These are phyloP conservation scores for Chrysogorgia sp. DNA, from an alignment of 92 coral and sea anemone species.

Conservation along the genomic window DNA sequence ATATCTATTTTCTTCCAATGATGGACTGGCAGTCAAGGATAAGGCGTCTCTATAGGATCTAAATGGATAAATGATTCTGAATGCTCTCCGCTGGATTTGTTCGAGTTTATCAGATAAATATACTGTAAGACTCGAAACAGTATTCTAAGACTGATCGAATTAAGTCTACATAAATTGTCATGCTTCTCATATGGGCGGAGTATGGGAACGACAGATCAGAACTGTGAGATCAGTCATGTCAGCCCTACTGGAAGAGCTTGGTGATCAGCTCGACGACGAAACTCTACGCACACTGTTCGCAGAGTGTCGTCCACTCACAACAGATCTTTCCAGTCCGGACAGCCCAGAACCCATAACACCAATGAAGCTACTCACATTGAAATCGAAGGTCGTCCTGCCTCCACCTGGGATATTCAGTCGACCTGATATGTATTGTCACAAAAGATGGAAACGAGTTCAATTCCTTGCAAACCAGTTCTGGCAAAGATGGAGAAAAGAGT, in stretches of 20 bases:
- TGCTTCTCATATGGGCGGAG: slow-evolving; percentile 40
- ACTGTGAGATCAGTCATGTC: slow-evolving; percentile 21
- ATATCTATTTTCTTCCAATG: too few species aligned
- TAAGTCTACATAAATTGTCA: too few species aligned
- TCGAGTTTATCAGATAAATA: too few species aligned
- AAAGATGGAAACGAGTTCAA: slow-evolving; percentile 40
- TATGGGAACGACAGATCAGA: slow-evolving; percentile 48
- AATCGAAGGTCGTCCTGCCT: slow-evolving; percentile 34
- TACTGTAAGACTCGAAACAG: too few species aligned
- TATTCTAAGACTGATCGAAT: too few species aligned
- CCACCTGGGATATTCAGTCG: slow-evolving; percentile 31
- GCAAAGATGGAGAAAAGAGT: slow-evolving; percentile 39
- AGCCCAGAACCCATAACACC: slow-evolving; percentile 49
- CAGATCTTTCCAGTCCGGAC: slow-evolving; percentile 16
- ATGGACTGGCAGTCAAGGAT: too few species aligned
- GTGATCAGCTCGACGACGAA: slow-evolving; percentile 37
- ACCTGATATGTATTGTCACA: slow-evolving; percentile 18
- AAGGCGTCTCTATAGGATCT: too few species aligned
- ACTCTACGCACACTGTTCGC: slow-evolving; percentile 25
- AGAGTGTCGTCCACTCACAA: slow-evolving; percentile 16
- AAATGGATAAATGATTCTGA: too few species aligned
- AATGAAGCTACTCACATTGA: slow-evolving; percentile 29
- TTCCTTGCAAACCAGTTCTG: slow-evolving; percentile 39
- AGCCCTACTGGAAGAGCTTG: slow-evolving; percentile 7
- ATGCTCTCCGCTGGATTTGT: too few species aligned